Conservation (phyloP, 2,888 invertebrate species). For the Pseudeuparius sepicola region DNA sequence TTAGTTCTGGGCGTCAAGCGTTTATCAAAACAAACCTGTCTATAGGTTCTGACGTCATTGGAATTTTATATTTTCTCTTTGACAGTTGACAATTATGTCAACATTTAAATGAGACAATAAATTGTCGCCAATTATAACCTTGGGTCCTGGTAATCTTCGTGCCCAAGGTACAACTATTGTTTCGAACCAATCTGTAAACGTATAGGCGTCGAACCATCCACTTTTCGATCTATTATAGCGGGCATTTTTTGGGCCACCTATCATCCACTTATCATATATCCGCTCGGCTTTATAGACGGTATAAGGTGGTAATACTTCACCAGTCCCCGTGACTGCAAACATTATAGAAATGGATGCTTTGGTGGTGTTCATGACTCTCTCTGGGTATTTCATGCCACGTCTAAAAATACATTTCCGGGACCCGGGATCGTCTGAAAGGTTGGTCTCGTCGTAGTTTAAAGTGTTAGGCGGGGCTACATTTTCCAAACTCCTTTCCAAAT, state of each 20-base stretch:
- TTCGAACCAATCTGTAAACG: too few relatives aligned
- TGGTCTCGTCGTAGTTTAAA: conserved; percentile 24
- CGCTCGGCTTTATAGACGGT: too few relatives aligned
- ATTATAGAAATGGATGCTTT: conserved; percentile 18
- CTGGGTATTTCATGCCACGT: conserved; percentile 12
- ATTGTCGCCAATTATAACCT: conserved; percentile 28
- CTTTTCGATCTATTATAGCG: too few relatives aligned
- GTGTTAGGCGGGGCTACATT: conserved; percentile 21
- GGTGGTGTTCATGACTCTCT: conserved; percentile 12
- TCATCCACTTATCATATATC: conserved; percentile 21
- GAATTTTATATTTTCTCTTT: too few relatives aligned
- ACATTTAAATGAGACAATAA: conserved; percentile 15
- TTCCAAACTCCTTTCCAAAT: conserved; percentile 13
- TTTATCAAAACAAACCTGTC: too few relatives aligned
- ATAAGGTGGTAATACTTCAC: conserved; percentile 6
- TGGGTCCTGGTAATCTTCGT: conserved; percentile 20
- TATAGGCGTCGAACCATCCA: too few relatives aligned
- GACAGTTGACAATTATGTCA: conserved; percentile 22
- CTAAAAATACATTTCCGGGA: conserved; percentile 15
- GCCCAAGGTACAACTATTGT: conserved; percentile 23
- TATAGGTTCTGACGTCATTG: too few relatives aligned
- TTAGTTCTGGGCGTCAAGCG: too few relatives aligned
- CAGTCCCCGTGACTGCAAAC: conserved; percentile 13
- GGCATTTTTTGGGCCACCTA: too few relatives aligned
- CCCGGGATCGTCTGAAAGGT: too few relatives aligned